Evolutionary conservation across 35 echinoderm and acorn worm species (phyloP).

Genomic region (Lytechinus pictus): DNA sequence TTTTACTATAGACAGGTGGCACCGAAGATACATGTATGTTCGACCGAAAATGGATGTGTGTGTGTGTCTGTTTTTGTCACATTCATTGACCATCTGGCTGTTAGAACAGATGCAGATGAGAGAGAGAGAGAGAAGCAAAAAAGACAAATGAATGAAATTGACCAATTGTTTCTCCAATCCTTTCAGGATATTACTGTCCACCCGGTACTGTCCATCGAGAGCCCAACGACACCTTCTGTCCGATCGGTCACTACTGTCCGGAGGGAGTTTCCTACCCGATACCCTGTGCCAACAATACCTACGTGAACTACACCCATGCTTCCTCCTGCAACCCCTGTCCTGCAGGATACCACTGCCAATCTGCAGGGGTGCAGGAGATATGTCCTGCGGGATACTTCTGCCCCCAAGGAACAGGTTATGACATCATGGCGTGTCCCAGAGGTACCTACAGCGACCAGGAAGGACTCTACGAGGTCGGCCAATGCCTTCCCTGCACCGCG

Average conservation of each 20-base stretch:
- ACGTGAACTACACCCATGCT: conserved; percentile 96
- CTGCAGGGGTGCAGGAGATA: conserved; percentile 70
- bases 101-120: too few relatives aligned
- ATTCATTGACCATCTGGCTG: too few relatives aligned
- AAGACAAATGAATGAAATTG: too few relatives aligned
- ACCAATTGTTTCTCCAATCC: background rate
- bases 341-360: conserved; percentile 82
- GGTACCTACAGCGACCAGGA: conserved; percentile 89
- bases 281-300: conserved; percentile 89
- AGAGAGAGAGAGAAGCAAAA: too few relatives aligned
- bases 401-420: conserved; percentile 88
- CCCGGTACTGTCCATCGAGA: conserved; percentile 90
- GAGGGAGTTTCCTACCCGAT: conserved; percentile 81
- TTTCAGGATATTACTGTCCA: conserved; percentile 92
- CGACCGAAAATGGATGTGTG: too few relatives aligned
- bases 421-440: conserved; percentile 82
- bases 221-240: conserved; percentile 82
- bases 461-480: conserved; percentile 69
- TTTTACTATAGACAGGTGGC: too few relatives aligned
- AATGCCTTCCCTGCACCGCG: conserved; percentile 87
- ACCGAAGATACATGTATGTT: too few relatives aligned
- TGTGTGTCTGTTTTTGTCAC: too few relatives aligned
- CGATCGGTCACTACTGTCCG: conserved; percentile 90
- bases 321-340: conserved; percentile 84
- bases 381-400: conserved; percentile 92